These are phyloP conservation scores for Camelus bactrianus DNA, from an alignment of 2,113 vertebrate species.

Conservation along the genomic window DNA sequence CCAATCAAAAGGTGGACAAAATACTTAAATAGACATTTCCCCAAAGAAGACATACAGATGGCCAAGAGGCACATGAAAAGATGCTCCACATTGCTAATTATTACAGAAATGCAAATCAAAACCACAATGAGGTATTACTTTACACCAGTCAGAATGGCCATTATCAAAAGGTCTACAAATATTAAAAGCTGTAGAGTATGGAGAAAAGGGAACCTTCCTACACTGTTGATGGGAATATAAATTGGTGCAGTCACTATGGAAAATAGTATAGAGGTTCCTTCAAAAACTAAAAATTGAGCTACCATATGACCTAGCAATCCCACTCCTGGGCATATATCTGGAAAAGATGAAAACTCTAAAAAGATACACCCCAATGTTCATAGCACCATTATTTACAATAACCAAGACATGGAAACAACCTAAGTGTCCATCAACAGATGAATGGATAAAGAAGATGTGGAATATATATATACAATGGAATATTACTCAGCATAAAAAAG, in stretches of 20 bases:
- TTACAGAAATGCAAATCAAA: not conserved
- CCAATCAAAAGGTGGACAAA: not conserved
- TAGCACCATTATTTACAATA: not conserved
- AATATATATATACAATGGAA: not conserved
- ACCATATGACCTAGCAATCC: not conserved
- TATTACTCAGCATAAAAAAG: not conserved
- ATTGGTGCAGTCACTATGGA: not conserved
- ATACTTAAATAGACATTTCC: not conserved
- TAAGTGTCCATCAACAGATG: not conserved
- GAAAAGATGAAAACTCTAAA: not conserved
- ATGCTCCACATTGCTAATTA: not conserved
- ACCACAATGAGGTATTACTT: not conserved
- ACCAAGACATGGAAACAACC: not conserved
- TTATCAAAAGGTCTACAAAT: not conserved
- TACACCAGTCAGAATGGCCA: not conserved
- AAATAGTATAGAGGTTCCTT: not conserved
- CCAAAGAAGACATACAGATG: not conserved
- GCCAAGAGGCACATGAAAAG: not conserved
- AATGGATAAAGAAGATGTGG: not conserved
- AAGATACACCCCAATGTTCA: not conserved
- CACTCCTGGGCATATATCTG: not conserved
- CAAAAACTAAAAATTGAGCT: not conserved
- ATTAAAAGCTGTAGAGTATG: not conserved
- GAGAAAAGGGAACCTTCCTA: not conserved
- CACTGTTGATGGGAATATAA: not conserved